Conservation (phyloP, 2,888 invertebrate genomes). For the Eupithecia centaureata region DNA sequence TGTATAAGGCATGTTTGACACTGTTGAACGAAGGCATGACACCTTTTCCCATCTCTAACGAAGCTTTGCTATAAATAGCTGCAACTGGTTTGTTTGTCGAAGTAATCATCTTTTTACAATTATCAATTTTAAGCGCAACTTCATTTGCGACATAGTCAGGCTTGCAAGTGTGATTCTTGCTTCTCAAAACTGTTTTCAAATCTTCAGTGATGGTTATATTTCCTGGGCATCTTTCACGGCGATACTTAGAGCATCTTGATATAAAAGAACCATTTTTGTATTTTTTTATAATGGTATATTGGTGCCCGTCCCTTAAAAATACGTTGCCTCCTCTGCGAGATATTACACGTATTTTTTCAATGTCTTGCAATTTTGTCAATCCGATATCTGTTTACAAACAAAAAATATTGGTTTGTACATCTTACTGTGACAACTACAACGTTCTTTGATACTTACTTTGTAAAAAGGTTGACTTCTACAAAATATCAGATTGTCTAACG, state of each 20-base stretch:
- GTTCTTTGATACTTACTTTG: too few relatives aligned
- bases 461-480: too few relatives aligned
- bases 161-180: neutral
- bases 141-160: slow-evolving; percentile 16
- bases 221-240: slow-evolving; percentile 6
- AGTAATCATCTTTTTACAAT: slow-evolving; percentile 5
- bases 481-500: too few relatives aligned
- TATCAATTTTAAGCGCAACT: slow-evolving; percentile 8
- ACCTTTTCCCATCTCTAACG: neutral
- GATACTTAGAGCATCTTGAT: slow-evolving; percentile 14
- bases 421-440: too few relatives aligned
- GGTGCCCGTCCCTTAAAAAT: slow-evolving; percentile 16
- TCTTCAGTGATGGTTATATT: slow-evolving; percentile 2
- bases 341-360: slow-evolving; percentile 15
- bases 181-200: slow-evolving; percentile 4
- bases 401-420: too few relatives aligned
- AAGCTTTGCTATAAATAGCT: slow-evolving; percentile 1
- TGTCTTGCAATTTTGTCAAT: neutral
- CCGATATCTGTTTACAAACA: neutral
- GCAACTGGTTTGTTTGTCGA: slow-evolving; percentile 5
- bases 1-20: neutral
- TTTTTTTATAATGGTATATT: slow-evolving; percentile 5
- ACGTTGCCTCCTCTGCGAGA: slow-evolving; percentile 10
- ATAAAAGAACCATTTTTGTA: neutral
- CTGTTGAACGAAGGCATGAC: slow-evolving; percentile 4